Conservation (phyloP, 2,888 invertebrate genomes). For the Aricia artaxerxes region DNA sequence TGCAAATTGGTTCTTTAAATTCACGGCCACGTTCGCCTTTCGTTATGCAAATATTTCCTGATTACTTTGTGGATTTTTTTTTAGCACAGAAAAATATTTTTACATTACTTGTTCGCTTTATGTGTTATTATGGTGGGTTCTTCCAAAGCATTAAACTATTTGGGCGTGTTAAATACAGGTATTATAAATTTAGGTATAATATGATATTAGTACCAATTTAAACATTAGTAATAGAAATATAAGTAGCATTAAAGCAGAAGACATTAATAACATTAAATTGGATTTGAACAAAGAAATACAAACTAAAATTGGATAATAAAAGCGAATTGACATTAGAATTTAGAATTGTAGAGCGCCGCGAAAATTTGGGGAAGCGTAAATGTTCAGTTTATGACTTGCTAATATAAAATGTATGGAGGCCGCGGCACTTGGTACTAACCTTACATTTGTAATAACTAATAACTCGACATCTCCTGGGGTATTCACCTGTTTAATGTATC, state of each 20-base stretch:
- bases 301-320: background rate
- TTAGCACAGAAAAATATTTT: background rate
- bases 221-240: too few relatives aligned
- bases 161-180: too few relatives aligned
- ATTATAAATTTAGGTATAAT: too few relatives aligned
- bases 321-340: background rate
- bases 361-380: background rate
- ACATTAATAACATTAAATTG: too few relatives aligned
- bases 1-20: background rate
- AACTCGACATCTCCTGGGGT: background rate
- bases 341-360: background rate
- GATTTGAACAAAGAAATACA: background rate
- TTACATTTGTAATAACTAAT: background rate
- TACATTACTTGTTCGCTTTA: too few relatives aligned
- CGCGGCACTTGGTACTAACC: background rate
- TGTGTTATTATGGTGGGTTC: too few relatives aligned
- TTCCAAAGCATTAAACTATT: too few relatives aligned
- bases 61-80: background rate
- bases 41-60: slow-evolving; percentile 14
- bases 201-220: too few relatives aligned
- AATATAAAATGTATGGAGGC: slow-evolving; percentile 13
- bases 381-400: background rate
- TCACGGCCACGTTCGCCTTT: slow-evolving; percentile 5
- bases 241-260: too few relatives aligned
- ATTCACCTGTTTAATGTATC: background rate